Evolutionary conservation across 2,797 vertebrate genomes (phyloP).

Genomic region (Pristis pectinata): DNA sequence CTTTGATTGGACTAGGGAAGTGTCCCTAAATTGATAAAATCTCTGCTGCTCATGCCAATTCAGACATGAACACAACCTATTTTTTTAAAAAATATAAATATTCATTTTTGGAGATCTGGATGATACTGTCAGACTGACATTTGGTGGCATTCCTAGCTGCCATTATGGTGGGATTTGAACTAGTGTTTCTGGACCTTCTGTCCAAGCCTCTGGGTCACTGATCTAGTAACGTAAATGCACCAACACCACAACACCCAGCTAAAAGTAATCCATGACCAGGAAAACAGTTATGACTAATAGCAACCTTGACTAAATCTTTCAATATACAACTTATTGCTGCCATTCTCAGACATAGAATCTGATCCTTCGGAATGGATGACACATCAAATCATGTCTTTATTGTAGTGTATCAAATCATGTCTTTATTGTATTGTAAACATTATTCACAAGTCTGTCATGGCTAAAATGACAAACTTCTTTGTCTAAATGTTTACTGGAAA

Average conservation of each 20-base stretch:
- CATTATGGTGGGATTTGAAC: too few species aligned
- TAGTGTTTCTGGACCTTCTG: too few species aligned
- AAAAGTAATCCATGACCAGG: background rate
- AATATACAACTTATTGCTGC: background rate
- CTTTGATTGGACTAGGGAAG: background rate
- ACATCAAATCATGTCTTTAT: too few species aligned
- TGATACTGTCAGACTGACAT: too few species aligned
- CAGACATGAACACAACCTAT: background rate
- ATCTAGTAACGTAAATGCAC: too few species aligned
- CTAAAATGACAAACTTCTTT: background rate
- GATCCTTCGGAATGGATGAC: too few species aligned
- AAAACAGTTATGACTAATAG: background rate
- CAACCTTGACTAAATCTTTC: background rate
- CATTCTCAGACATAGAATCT: background rate
- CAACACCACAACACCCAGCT: background rate
- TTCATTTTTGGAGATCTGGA: background rate
- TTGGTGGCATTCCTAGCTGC: too few species aligned
- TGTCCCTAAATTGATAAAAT: background rate
- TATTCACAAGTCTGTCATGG: too few species aligned
- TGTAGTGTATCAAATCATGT: too few species aligned
- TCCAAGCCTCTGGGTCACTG: too few species aligned
- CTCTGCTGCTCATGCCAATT: background rate
- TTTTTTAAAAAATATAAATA: background rate
- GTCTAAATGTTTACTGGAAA: background rate
- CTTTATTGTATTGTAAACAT: background rate